These are phyloP conservation scores for Sussaba pulchella DNA, from an alignment of 2,888 invertebrate genomes.

Conservation along the genomic window DNA sequence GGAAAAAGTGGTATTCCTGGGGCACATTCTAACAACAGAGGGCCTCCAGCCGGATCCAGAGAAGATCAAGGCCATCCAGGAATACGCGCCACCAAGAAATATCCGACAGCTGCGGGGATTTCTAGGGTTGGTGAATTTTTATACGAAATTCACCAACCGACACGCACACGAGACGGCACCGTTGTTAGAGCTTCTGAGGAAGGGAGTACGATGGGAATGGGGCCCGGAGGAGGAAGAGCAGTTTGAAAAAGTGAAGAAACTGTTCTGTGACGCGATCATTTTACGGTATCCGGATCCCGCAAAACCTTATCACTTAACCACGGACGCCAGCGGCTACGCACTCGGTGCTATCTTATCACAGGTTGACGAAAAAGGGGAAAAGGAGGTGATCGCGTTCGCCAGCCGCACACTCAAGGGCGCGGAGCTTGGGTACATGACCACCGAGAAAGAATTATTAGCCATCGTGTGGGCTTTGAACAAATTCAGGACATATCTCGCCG, in stretches of 20 bases:
- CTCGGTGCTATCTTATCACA: not conserved
- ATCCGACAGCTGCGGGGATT: not conserved
- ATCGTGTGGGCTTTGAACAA: conserved; percentile 31
- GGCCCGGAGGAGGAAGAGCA: not conserved
- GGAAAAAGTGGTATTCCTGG: not conserved
- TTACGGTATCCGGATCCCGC: not conserved
- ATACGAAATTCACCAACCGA: not conserved
- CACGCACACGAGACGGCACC: not conserved
- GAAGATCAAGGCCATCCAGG: not conserved
- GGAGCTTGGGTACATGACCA: conserved; percentile 26
- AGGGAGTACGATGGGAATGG: not conserved
- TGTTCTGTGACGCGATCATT: not conserved
- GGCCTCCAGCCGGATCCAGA: not conserved
- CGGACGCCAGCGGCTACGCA: not conserved
- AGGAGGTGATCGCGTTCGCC: not conserved
- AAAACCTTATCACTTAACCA: not conserved
- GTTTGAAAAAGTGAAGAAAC: not conserved
- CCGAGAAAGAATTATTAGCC: conserved; percentile 47
- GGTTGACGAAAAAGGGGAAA: not conserved
- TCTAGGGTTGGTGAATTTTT: not conserved
- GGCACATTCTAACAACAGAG: not conserved
- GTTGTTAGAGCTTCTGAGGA: not conserved
- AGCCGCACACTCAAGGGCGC: conserved; percentile 18
- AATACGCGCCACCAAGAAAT: not conserved
- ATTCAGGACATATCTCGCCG: conserved; percentile 27